Evolutionary conservation across 2,113 vertebrate genomes (phyloP), one percentile per base, ranked within the genome.

Genomic region (Pedetes capensis): DNA sequence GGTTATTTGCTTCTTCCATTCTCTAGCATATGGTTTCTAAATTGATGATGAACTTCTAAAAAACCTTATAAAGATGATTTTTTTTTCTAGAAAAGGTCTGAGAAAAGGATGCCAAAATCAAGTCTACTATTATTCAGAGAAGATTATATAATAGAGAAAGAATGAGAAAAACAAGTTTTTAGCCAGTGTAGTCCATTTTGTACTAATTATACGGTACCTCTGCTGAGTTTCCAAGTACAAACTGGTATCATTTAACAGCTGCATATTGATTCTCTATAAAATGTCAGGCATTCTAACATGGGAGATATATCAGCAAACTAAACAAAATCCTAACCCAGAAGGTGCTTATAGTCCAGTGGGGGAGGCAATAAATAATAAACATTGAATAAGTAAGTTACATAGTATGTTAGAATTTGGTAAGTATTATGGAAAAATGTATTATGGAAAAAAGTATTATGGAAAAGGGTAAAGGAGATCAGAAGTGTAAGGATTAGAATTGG

Each of bases 91-190:
- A 74, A 89, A 79, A 93, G 18, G 5, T 37, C 59, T 7, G 11
- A 47, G 47, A 47, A 93, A 84, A 78, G 44, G 2, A 74, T 87
- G 23, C 44, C 29, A 79, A 94, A 81, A 71, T 59, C 17, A 75
- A 11, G 75, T 75, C 29, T 90, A 1, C 39, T 71, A 47, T 76
- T 89, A 89, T 91, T 39, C n/a, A n/a, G n/a, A 84, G 66, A 83
- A 51, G 66, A 79, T 17, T 95, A 66, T 93, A 1, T 78, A 95
- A 80, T 94, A 93, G 55, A 85, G 32, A n/a, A n/a, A n/a, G 49
- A 93, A 61, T 2, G 3, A 80, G 66, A 69, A 72, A 94, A 81
- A 74, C 3, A 74, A 80, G 6, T 95, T 95, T 84, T 78, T 47
- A 80, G 39, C 51, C 82, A 83, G 5, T 66, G 34, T 59, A 94